Conservation (phyloP, 2,113 vertebrate genomes). For the Vicugna pacos region DNA sequence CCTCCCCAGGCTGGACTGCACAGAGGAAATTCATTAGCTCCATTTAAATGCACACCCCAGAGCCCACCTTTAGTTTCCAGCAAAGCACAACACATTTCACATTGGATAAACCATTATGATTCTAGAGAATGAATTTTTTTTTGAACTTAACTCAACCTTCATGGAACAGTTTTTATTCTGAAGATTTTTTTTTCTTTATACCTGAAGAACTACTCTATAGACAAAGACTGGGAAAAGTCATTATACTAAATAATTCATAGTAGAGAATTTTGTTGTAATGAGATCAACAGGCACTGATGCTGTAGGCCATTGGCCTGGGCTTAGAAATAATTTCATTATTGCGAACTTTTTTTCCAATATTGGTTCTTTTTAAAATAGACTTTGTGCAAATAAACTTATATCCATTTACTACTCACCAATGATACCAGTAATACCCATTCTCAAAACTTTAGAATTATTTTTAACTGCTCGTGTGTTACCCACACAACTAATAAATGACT, state of each 20-base stretch:
- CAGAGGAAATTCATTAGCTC: slow-evolving; percentile 77
- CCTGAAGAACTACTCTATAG: slow-evolving; percentile 65
- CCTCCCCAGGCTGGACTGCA: slow-evolving; percentile 69
- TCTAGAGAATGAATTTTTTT: slow-evolving; percentile 66
- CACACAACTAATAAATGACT: neutral
- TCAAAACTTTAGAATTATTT: neutral
- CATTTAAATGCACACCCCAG: slow-evolving; percentile 77
- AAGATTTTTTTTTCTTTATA: slow-evolving; percentile 66
- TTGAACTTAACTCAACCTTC: slow-evolving; percentile 73
- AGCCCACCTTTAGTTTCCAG: slow-evolving; percentile 71
- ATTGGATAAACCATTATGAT: slow-evolving; percentile 66
- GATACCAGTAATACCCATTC: neutral
- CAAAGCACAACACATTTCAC: slow-evolving; percentile 71
- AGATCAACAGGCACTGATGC: slow-evolving; percentile 71
- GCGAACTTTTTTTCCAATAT: slow-evolving; percentile 15
- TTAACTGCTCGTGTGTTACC: neutral
- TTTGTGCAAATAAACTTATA: slow-evolving; percentile 61
- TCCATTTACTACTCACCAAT: slow-evolving; percentile 39
- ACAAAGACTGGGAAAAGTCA: slow-evolving; percentile 67
- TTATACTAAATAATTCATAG: slow-evolving; percentile 79
- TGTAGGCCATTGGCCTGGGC: slow-evolving; percentile 54
- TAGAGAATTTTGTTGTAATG: slow-evolving; percentile 70
- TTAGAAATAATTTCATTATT: slow-evolving; percentile 72
- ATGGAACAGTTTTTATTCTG: slow-evolving; percentile 71
- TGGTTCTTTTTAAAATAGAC: slow-evolving; percentile 70